Percentiles rank a stretch among this genome's conserved stretches.
phyloP scores from a whole-genome alignment of 2,113 vertebrate genomes.

The Melanostigma gelatinosum region DNA sequence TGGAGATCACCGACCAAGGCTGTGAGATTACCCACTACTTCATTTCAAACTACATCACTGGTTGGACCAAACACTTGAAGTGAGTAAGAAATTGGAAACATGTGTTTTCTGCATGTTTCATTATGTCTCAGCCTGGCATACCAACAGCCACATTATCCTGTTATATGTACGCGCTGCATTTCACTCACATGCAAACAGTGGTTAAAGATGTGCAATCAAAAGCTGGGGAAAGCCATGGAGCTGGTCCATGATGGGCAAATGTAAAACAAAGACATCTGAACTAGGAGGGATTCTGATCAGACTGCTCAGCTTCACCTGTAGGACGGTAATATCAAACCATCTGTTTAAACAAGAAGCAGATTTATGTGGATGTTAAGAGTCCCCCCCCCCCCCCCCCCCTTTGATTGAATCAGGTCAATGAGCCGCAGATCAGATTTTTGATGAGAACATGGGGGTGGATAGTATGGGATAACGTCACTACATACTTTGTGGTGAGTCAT shows the following conservation, averaged over 20 bases:
- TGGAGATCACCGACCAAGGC: conserved; percentile 8
- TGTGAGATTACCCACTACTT: conserved; percentile 48
- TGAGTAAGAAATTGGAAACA: conserved; percentile 71
- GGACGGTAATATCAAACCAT: conserved; percentile 46
- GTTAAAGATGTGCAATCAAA: conserved; percentile 65
- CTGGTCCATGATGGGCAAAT: conserved; percentile 16
- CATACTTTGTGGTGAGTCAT: conserved; percentile 81
- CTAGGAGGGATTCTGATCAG: conserved; percentile 14
- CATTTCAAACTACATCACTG: conserved; percentile 51
- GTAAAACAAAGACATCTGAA: conserved; percentile 24
- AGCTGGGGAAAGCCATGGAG: conserved; percentile 1
- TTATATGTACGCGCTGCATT: conserved; percentile 55
- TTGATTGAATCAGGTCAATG: conserved; percentile 67
- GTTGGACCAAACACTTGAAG: conserved; percentile 34
- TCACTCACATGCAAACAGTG: conserved; percentile 65
- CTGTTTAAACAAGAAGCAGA: conserved; percentile 60
- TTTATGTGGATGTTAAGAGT: conserved; percentile 22
- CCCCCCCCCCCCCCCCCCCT: conserved; percentile 20
- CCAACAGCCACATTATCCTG: conserved; percentile 47
- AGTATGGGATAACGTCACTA: conserved; percentile 75
- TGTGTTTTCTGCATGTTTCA: conserved; percentile 57
- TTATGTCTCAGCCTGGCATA: conserved; percentile 57
- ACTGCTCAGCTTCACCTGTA: conserved; percentile 34
- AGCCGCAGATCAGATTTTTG: conserved; percentile 56
- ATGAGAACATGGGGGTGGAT: conserved; percentile 48